Base-by-base conservation (phyloP, 2,888 invertebrate genomes). In the Andrena hattorfiana region DNA sequence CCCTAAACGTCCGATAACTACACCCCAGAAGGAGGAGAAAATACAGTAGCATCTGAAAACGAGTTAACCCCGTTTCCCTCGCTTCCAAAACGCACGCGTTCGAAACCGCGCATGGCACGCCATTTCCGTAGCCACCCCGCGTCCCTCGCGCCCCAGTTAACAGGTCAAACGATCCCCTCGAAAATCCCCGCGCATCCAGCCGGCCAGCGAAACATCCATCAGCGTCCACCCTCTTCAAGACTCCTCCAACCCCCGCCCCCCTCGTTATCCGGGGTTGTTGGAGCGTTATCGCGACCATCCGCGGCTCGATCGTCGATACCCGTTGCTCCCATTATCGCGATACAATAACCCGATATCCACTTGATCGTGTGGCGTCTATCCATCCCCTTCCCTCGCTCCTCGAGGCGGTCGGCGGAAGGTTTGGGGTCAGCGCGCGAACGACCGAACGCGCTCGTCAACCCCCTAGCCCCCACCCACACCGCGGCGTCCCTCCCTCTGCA, bases 331-430 rank as follows among this genome's bases (percentile, higher is more conserved):
- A 68, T 72, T 81, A 77, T 70, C 69, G 69, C 59, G 59, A 70
- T 79, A 66, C 67, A 67, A 81, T 54, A 72, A 77, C 48, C 32
- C 66, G 77, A 71, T 71, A 48, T 20, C 77, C 66, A 68, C 62
- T 77, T 67, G 66, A 77, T 80, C 62, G 60, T 51, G 42, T 56
- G 60, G 16, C 23, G 49, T 60, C 70, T 28, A 54, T 66, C 26
- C 70, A 56, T 8, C 48, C 32, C 28, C 10, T 54, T 1, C 59
- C 13, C 42, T 16, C 54, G 16, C 20, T 2, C n/a, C 42, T 16
- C 16, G 42, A 42, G 42, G 16, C 42, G 16, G 13, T 23, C 10
- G 10, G 0, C 28, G 16, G n/a, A 23, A 30, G 20, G 30, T 42
- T 23, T 30, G 48, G 60, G 26, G 49, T 60, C 48, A 54, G 60